Evolutionary conservation across 2,113 vertebrate species (phyloP).

Genomic region (Datnioides undecimradiatus): DNA sequence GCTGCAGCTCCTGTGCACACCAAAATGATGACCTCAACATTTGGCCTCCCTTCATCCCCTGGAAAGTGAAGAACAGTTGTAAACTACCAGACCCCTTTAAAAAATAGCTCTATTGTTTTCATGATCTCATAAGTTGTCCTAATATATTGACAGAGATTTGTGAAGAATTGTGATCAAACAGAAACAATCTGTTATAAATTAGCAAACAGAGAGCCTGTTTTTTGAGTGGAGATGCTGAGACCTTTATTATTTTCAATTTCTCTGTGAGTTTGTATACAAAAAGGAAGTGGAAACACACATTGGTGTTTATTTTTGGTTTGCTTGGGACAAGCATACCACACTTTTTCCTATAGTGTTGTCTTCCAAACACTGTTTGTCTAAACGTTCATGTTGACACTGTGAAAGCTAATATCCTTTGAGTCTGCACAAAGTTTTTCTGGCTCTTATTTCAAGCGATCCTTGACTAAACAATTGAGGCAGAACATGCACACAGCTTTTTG

Average conservation of each 20-base stretch:
- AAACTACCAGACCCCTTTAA: not conserved
- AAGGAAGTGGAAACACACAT: slow-evolving; percentile 54
- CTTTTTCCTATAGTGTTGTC: slow-evolving; percentile 35
- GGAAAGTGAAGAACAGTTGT: slow-evolving; percentile 52
- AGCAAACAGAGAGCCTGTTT: not conserved
- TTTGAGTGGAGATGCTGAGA: not conserved
- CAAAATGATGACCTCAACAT: slow-evolving; percentile 93
- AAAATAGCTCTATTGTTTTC: slow-evolving; percentile 12
- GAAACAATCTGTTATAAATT: slow-evolving; percentile 25
- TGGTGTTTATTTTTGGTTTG: slow-evolving; percentile 55
- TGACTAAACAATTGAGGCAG: slow-evolving; percentile 20
- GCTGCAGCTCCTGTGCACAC: slow-evolving; percentile 92
- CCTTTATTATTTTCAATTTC: slow-evolving; percentile 34
- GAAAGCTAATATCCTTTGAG: slow-evolving; percentile 14
- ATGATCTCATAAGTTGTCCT: slow-evolving; percentile 19
- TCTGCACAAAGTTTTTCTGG: slow-evolving; percentile 4
- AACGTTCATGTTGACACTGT: slow-evolving; percentile 30
- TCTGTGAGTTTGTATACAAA: slow-evolving; percentile 43
- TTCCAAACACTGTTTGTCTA: slow-evolving; percentile 39
- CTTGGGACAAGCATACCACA: slow-evolving; percentile 47
- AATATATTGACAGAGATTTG: slow-evolving; percentile 6
- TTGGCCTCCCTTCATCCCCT: slow-evolving; percentile 92
- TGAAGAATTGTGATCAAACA: slow-evolving; percentile 30
- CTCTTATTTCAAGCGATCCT: slow-evolving; percentile 5
- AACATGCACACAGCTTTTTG: not conserved